Conservation (phyloP, 2,113 vertebrate genomes). For the Prolemur simus region DNA sequence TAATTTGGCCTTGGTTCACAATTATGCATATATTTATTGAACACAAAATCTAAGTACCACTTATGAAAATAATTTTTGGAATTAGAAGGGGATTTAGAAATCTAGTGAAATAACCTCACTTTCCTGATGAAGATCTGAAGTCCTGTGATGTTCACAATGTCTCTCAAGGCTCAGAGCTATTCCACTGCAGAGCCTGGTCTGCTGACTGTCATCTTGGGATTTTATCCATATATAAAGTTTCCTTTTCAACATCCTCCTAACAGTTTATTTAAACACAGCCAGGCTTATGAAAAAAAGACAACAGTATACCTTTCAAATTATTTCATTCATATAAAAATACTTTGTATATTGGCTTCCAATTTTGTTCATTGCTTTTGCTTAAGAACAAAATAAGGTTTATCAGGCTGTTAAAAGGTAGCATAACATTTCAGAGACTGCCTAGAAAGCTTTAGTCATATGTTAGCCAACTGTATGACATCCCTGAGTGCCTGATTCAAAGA, state of each 20-base stretch:
- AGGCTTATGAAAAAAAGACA: background rate
- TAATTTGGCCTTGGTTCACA: background rate
- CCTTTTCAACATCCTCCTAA: background rate
- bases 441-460: background rate
- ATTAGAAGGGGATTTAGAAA: background rate
- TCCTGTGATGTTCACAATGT: rapidly evolving
- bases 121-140: background rate
- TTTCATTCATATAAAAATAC: background rate
- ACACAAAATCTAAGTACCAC: background rate
- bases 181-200: background rate
- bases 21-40: background rate
- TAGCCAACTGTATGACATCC: background rate
- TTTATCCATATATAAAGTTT: background rate
- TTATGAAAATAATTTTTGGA: background rate
- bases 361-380: background rate
- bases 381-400: background rate
- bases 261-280: background rate
- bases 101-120: background rate
- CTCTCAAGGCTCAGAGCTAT: background rate
- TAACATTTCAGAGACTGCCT: background rate
- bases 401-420: background rate
- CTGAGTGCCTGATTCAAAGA: background rate
- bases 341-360: background rate
- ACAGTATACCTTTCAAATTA: background rate
- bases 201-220: too few species aligned